Percentiles rank a stretch among this genome's conserved stretches.
These are phyloP conservation scores for Pampusana beccarii DNA, from an alignment of 2,113 vertebrate genomes.

Conservation along the genomic window DNA sequence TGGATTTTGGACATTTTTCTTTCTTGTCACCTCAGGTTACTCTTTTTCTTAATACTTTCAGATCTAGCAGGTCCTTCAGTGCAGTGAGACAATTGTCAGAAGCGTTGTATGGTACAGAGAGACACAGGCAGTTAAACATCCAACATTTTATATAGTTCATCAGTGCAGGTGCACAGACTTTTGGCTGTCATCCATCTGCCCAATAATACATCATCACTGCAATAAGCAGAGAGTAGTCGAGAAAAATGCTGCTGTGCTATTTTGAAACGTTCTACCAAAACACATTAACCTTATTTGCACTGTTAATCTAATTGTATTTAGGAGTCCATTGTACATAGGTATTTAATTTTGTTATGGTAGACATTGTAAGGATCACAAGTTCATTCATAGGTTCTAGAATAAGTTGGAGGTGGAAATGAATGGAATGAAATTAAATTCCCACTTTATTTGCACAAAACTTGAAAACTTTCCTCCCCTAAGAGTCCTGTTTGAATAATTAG, in stretches of 20 bases:
- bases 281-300: neutral
- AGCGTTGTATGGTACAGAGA: neutral
- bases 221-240: neutral
- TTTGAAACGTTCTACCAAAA: neutral
- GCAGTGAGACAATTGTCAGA: neutral
- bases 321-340: neutral
- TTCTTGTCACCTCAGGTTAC: neutral
- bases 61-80: neutral
- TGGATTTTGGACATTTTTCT: neutral
- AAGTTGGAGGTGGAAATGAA: neutral
- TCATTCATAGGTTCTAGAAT: neutral
- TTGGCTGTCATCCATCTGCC: neutral
- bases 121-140: neutral
- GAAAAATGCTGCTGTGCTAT: neutral
- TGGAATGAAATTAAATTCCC: neutral
- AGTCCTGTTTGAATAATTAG: neutral
- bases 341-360: neutral
- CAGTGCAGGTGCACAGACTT: neutral
- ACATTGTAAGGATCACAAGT: neutral
- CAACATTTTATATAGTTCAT: neutral
- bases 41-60: neutral
- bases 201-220: neutral
- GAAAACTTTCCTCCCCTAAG: neutral
- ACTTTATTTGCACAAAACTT: neutral
- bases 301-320: neutral